Evolutionary conservation across 2,888 invertebrate genomes (phyloP).

Genomic region (Sialis fuliginosa): DNA sequence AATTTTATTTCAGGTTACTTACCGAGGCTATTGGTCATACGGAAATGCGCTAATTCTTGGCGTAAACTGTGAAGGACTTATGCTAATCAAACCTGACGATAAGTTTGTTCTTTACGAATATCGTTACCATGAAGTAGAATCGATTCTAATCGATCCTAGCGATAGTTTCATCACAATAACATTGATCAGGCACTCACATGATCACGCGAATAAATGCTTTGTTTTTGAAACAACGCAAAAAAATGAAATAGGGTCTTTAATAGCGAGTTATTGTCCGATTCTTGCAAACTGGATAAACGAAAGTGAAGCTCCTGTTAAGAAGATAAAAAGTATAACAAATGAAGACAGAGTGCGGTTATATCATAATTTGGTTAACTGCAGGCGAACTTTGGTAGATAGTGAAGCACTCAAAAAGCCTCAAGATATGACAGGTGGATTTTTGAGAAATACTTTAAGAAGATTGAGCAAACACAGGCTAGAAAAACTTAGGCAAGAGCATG

Average conservation of each 20-base stretch:
- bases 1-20: constrained; percentile 70
- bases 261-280: constrained; percentile 78
- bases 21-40: constrained; percentile 88
- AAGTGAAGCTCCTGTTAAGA: constrained; percentile 43
- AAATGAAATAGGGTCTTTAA: constrained; percentile 79
- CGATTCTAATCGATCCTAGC: constrained; percentile 77
- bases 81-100: constrained; percentile 79
- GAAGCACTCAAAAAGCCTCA: constrained; percentile 68
- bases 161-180: constrained; percentile 86
- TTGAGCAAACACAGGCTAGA: constrained; percentile 72
- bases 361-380: constrained; percentile 68
- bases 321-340: constrained; percentile 53
- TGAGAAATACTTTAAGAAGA: constrained; percentile 73
- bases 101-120: constrained; percentile 85
- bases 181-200: constrained; percentile 51
- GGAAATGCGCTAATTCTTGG: constrained; percentile 61
- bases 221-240: constrained; percentile 84
- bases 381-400: constrained; percentile 67
- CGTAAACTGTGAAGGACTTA: constrained; percentile 78
- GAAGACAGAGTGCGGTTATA: constrained; percentile 77
- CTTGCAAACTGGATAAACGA: constrained; percentile 70
- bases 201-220: constrained; percentile 63
- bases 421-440: constrained; percentile 68
- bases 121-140: constrained; percentile 78
- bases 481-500: constrained; percentile 50